These are phyloP conservation scores for Idaea dimidiata DNA, from an alignment of 2,888 invertebrate species.

Conservation along the genomic window DNA sequence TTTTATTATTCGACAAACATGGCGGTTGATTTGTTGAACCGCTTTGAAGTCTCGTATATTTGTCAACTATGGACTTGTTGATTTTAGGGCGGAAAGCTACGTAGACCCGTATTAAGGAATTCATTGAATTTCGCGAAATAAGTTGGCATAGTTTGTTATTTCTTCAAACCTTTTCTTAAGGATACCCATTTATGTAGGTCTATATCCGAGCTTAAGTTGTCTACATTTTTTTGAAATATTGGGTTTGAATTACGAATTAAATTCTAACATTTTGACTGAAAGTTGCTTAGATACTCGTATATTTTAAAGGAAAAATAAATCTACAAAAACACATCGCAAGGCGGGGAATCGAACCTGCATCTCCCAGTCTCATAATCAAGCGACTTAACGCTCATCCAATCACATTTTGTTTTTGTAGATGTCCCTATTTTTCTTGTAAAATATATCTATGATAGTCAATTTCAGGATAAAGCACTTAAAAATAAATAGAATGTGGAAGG, in stretches of 20 bases:
- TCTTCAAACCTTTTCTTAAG: conserved; percentile 38
- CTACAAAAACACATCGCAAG: no score
- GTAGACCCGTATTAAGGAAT: conserved; percentile 29
- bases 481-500: no score
- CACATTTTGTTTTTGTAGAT: no score
- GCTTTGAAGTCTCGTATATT: conserved; percentile 42
- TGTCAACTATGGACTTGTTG: conserved; percentile 33
- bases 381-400: no score
- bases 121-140: conserved; percentile 44
- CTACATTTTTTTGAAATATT: conserved; percentile 15
- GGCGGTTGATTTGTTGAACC: conserved; percentile 45
- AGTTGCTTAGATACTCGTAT: neutral
- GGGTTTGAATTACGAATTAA: neutral
- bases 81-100: conserved; percentile 35
- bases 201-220: conserved; percentile 29
- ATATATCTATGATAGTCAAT: no score
- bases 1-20: conserved; percentile 45
- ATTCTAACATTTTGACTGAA: no score
- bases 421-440: no score
- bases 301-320: no score
- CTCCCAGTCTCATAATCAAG: no score
- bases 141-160: conserved; percentile 45
- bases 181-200: conserved; percentile 40
- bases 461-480: no score
- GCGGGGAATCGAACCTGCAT: no score